Evolutionary conservation across 2,113 vertebrate genomes (phyloP), one percentile per base, ranked within the genome.

Genomic region (Stictonetta naevosa): DNA sequence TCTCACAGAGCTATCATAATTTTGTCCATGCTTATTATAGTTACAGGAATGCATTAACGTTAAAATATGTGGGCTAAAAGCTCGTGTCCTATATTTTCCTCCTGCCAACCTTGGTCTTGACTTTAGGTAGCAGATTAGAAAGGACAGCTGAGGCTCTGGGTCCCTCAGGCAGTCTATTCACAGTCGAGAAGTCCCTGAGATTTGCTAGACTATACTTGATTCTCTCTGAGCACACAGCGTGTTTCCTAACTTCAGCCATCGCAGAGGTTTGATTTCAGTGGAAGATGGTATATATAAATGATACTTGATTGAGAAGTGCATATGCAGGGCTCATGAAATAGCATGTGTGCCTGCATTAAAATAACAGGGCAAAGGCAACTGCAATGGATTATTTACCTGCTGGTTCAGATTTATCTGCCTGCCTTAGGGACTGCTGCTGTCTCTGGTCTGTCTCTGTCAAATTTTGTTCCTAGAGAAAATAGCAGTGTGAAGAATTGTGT

Each of bases 261-360:
- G 74, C 40, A 7, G 46, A 94, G 64, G 17, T 67, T 91, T 94
- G 64, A 83, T 92, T 95, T 90, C 88, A 88, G 73, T 72, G 60
- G 76, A 71, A 93, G 56, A 83, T 31, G 50, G 36, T 71, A 33
- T 59, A 48, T 90, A 92, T 60, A 87, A 92, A 86, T 55, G 63
- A 83, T 81, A 63, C 72, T 71, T 80, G 80, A 73, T 53, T 90
- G 76, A 91, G 83, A 90, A 90, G 88, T 88, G 56, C 68, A 31
- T 28, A 17, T 76, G 29, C 40, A 88, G 82, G 63, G 46, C 86
- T 95, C 64, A 60, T 28, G 85, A 83, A 95, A 53, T 60, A 31
- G 20, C 17, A 33, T 83, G 78, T 1, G 0, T 78, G 68, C 85
- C 86, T 94, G 83, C 52, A 38, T 76, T 83, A 59, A 93, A 91